A percentile compares a stretch with the other conserved stretches of the same genome.
Conservation (phyloP, 1,140 invertebrate species). For the Plutomurus gul region DNA sequence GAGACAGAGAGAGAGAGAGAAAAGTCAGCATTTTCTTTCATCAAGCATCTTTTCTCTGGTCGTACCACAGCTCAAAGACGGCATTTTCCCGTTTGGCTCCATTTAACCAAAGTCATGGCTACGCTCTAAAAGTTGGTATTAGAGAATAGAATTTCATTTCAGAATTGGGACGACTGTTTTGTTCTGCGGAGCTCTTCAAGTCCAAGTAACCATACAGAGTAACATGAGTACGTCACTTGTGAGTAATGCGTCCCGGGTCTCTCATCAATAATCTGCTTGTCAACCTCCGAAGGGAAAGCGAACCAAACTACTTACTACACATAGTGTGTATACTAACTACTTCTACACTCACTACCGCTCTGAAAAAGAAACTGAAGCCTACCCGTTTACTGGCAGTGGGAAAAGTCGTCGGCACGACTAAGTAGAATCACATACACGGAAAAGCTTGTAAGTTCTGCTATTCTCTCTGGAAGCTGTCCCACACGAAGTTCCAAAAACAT, state of each 20-base stretch:
- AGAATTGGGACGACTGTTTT: background rate
- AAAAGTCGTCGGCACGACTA: background rate
- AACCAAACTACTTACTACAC: too few species aligned
- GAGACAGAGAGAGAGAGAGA: background rate
- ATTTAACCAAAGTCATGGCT: background rate
- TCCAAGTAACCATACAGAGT: background rate
- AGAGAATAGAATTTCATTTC: background rate
- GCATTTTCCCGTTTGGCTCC: background rate
- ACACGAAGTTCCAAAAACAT: background rate
- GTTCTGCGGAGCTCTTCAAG: background rate
- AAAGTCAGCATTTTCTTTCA: background rate
- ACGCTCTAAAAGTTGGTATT: background rate
- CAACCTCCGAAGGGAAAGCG: conserved; percentile 15
- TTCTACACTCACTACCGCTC: too few species aligned
- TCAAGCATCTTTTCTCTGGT: too few species aligned
- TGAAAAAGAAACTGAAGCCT: too few species aligned
- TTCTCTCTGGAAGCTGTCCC: background rate
- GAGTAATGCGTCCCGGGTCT: conserved; percentile 20
- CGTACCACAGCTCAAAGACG: too few species aligned
- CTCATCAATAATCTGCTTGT: conserved; percentile 29
- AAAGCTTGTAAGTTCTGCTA: conserved; percentile 3
- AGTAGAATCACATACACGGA: background rate
- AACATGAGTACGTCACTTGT: conserved; percentile 14
- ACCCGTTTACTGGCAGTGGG: background rate
- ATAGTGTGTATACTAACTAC: too few species aligned